Conservation (phyloP, 2,113 vertebrate genomes). For the Sphyrna mokarran region DNA sequence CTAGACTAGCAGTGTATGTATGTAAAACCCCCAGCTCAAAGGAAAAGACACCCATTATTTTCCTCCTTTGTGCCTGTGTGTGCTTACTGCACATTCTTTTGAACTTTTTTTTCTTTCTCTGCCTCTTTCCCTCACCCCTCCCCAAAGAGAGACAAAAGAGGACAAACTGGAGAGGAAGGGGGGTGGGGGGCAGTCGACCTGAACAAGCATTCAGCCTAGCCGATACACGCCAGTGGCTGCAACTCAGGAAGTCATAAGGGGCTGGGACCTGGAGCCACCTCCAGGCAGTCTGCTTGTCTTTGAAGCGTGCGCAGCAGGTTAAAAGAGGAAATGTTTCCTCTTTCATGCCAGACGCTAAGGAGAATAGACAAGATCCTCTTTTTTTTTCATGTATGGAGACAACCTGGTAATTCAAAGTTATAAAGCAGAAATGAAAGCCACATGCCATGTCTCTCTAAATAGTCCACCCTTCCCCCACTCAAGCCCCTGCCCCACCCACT, state of each 20-base stretch:
- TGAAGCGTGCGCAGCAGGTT: slow-evolving; percentile 32
- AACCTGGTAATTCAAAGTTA: background rate
- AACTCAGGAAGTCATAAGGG: background rate
- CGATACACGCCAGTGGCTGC: background rate
- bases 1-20: background rate
- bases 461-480: background rate
- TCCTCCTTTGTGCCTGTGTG: background rate
- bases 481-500: background rate
- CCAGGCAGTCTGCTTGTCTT: background rate
- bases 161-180: background rate
- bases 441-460: slow-evolving; percentile 20
- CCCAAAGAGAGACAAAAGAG: slow-evolving; percentile 8
- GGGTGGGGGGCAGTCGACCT: background rate
- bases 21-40: slow-evolving; percentile 35
- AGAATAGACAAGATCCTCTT: slow-evolving; percentile 7
- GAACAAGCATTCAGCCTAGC: background rate
- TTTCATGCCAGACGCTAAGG: background rate
- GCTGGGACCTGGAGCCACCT: slow-evolving; percentile 1
- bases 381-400: background rate
- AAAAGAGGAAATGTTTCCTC: slow-evolving; percentile 5
- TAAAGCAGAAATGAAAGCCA: slow-evolving; percentile 19
- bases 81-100: background rate
- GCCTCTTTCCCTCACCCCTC: background rate
- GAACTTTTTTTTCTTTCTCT: background rate
- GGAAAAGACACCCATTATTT: slow-evolving; percentile 2